A percentile compares a stretch with the other conserved stretches of the same genome.
These are phyloP conservation scores for Catostomus latipinnis DNA, from an alignment of 2,797 vertebrate genomes.

Conservation along the genomic window DNA sequence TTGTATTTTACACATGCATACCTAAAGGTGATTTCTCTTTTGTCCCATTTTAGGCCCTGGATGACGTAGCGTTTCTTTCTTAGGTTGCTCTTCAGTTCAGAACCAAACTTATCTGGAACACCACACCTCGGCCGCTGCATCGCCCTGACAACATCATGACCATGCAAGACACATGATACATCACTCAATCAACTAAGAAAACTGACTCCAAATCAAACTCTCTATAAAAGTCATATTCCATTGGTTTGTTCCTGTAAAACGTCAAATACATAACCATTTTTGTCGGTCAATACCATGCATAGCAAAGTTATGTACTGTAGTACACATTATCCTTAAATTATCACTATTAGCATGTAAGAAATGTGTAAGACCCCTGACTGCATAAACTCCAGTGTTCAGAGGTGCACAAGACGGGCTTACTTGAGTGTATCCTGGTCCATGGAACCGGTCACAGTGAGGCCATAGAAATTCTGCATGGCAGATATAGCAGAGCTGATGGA, in stretches of 20 bases:
- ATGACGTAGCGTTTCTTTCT: constrained; percentile 89
- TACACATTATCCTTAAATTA: neutral
- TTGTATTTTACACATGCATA: constrained; percentile 59
- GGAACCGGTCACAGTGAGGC: constrained; percentile 84
- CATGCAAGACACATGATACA: constrained; percentile 6
- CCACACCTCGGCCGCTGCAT: constrained; percentile 90
- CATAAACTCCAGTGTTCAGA: neutral
- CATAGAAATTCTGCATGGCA: constrained; percentile 92
- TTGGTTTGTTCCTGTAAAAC: neutral
- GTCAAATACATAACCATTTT: too few species aligned
- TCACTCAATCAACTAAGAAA: neutral
- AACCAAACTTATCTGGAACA: constrained; percentile 90
- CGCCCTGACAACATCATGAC: constrained; percentile 74
- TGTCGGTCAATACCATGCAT: neutral
- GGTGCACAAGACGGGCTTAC: constrained; percentile 73
- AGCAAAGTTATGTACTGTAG: neutral
- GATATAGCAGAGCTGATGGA: constrained; percentile 81
- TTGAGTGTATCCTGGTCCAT: constrained; percentile 81
- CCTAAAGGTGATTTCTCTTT: constrained; percentile 90
- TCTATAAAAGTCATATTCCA: neutral
- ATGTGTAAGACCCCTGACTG: neutral
- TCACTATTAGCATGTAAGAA: neutral
- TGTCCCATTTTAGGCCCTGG: constrained; percentile 91
- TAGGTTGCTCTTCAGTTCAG: constrained; percentile 88
- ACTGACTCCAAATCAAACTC: neutral